These are phyloP conservation scores for Nymphalis c-album DNA, from an alignment of 2,888 invertebrate genomes.

Conservation along the genomic window DNA sequence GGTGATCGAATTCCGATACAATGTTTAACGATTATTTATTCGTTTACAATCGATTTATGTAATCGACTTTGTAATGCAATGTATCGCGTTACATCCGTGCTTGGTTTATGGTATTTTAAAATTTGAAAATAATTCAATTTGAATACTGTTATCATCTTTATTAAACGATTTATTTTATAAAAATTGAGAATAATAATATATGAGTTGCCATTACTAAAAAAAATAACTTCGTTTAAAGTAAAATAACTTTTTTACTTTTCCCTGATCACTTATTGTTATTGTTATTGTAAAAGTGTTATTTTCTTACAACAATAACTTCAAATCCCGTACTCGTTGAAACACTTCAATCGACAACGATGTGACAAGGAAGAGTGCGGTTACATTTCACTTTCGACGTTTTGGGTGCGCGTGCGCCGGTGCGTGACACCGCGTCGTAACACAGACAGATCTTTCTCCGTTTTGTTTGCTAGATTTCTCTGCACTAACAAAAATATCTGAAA, in stretches of 20 bases:
- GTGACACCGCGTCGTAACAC: conserved; percentile 25
- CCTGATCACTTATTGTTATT: too few species aligned
- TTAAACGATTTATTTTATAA: not conserved
- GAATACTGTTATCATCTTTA: too few species aligned
- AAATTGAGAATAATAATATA: not conserved
- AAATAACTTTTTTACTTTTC: too few species aligned
- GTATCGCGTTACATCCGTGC: not conserved
- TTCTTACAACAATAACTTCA: not conserved
- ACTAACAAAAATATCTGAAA: conserved; percentile 6
- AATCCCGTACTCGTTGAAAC: conserved; percentile 7
- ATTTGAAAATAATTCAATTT: too few species aligned
- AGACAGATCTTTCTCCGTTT: conserved; percentile 13
- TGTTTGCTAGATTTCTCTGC: conserved; percentile 21
- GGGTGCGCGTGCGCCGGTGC: conserved; percentile 38
- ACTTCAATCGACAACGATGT: conserved; percentile 6
- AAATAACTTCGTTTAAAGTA: too few species aligned
- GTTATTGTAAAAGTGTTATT: not conserved
- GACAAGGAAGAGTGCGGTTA: conserved; percentile 13
- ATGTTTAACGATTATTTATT: conserved; percentile 27
- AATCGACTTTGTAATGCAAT: conserved; percentile 27
- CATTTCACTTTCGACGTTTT: conserved; percentile 27
- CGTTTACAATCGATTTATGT: conserved; percentile 30
- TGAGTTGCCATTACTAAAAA: too few species aligned
- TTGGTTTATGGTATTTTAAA: too few species aligned
- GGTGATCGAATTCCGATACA: conserved; percentile 32